phyloP scores from a whole-genome alignment of 2,888 invertebrate genomes.

The Acronicta aceris region DNA sequence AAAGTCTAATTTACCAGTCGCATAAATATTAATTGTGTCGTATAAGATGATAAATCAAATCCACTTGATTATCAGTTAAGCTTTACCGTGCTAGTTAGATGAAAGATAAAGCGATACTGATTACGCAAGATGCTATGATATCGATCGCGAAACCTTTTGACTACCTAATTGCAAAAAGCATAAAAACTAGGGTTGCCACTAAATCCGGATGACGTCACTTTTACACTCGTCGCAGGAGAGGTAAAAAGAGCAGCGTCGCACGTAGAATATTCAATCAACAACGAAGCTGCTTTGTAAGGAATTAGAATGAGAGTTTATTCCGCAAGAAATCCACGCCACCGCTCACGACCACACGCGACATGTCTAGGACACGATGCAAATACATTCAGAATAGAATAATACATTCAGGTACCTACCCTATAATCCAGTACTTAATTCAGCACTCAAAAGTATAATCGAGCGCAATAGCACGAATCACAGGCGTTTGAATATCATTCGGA shows the following conservation, averaged over 20 bases:
- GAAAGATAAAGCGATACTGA: background rate
- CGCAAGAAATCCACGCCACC: conserved; percentile 38
- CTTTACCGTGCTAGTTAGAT: background rate
- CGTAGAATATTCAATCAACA: conserved; percentile 66
- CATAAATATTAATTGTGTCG: no score
- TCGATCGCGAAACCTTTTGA: conserved; percentile 7
- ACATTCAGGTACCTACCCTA: conserved; percentile 16
- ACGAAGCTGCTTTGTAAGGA: conserved; percentile 28
- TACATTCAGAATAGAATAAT: conserved; percentile 28
- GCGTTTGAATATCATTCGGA: background rate
- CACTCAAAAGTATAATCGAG: conserved; percentile 14
- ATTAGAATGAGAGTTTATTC: conserved; percentile 45
- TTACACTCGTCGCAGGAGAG: conserved; percentile 55
- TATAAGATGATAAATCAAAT: background rate
- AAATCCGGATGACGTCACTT: conserved; percentile 60
- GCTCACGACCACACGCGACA: conserved; percentile 18
- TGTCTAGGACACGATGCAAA: conserved; percentile 33
- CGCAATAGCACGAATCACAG: background rate
- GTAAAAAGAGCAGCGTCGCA: conserved; percentile 59
- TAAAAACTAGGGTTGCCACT: conserved; percentile 44
- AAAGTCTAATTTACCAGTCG: background rate
- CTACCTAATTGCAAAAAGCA: conserved; percentile 56
- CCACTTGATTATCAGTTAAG: background rate
- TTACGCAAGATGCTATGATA: background rate
- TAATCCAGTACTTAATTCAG: conserved; percentile 17